Conservation (phyloP, 2,797 vertebrate genomes). For the Hafferia zeledoni region DNA sequence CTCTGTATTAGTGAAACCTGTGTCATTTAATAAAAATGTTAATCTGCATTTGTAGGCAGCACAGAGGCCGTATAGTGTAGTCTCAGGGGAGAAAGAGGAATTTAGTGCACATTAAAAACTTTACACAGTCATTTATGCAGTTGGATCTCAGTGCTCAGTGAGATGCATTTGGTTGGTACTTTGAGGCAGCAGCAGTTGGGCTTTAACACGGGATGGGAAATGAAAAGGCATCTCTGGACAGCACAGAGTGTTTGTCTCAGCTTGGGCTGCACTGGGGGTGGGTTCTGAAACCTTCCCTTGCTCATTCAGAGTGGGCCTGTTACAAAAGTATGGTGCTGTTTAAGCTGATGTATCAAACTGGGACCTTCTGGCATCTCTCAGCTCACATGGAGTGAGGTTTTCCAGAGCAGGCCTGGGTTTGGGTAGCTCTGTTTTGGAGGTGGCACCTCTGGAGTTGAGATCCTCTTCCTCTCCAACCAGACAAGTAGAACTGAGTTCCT, state of each 20-base stretch:
- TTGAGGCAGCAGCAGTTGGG: background rate
- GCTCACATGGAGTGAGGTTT: background rate
- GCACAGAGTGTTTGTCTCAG: background rate
- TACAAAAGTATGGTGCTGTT: background rate
- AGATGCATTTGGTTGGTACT: slow-evolving; percentile 32
- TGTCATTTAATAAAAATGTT: slow-evolving; percentile 67
- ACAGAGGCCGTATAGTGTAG: slow-evolving; percentile 9
- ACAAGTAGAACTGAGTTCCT: background rate
- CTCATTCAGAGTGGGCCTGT: background rate
- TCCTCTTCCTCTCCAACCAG: background rate
- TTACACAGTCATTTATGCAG: slow-evolving; percentile 32
- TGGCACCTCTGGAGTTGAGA: background rate
- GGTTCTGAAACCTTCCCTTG: slow-evolving; percentile 1
- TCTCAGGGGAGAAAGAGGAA: slow-evolving; percentile 32
- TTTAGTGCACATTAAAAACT: slow-evolving; percentile 56
- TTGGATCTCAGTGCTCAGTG: slow-evolving; percentile 29
- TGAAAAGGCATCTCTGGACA: background rate
- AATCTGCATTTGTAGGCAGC: slow-evolving; percentile 59
- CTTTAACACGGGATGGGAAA: slow-evolving; percentile 1
- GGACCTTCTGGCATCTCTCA: background rate
- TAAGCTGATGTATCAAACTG: background rate
- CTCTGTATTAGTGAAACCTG: background rate
- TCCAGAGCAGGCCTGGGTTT: background rate
- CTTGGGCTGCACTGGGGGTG: background rate
- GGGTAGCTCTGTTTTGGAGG: background rate